A percentile compares a stretch with the other conserved stretches of the same genome.
Conservation (phyloP, 2,888 invertebrate species). For the Thereva unica region DNA sequence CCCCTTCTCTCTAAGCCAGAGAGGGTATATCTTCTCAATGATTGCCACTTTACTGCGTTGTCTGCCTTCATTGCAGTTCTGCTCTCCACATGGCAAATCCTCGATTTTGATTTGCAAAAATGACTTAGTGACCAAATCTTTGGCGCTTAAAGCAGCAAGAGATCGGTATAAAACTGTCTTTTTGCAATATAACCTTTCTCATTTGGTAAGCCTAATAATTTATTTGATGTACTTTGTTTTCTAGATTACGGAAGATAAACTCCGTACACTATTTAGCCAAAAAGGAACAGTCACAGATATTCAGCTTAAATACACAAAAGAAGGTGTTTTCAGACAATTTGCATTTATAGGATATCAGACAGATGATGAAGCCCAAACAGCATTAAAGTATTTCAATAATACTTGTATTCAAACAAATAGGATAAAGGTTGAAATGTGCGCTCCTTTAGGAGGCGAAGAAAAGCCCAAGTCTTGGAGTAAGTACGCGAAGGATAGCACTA, state of each 20-base stretch:
- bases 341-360: slow-evolving; percentile 90
- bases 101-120: no score
- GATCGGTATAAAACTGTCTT: no score
- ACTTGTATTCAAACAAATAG: slow-evolving; percentile 82
- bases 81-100: no score
- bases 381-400: slow-evolving; percentile 79
- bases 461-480: slow-evolving; percentile 95
- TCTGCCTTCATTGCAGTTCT: no score
- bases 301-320: slow-evolving; percentile 87
- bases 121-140: no score
- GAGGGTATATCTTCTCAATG: no score
- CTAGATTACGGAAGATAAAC: slow-evolving; percentile 78
- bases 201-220: slow-evolving; percentile 19
- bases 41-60: no score
- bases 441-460: slow-evolving; percentile 67
- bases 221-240: slow-evolving; percentile 41
- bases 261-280: slow-evolving; percentile 75
- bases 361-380: slow-evolving; percentile 76
- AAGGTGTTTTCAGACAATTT: slow-evolving; percentile 91
- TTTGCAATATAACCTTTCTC: neutral
- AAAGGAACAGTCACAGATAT: slow-evolving; percentile 91
- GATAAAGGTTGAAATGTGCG: slow-evolving; percentile 77
- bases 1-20: no score
- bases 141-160: no score
- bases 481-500: slow-evolving; percentile 78